Evolutionary conservation across 2,888 invertebrate genomes (phyloP), one percentile per base, ranked within the genome.

Genomic region (Drosophila rellima): DNA sequence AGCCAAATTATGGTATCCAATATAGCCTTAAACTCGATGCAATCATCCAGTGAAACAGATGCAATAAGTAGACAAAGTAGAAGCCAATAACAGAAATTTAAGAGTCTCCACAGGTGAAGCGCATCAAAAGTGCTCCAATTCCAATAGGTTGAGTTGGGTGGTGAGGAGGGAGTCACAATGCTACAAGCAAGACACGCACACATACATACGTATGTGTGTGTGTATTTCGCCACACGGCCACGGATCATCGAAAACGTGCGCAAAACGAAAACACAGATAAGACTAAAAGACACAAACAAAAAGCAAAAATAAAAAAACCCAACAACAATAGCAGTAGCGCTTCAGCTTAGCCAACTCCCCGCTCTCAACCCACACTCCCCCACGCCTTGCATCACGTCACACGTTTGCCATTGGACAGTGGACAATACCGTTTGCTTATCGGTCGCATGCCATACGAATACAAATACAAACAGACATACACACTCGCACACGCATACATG

Each of bases 211-310:
- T 35, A 35, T 17, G 8, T 29, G 18, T 40, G 0, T 50, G 50
- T 50, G 3, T 37, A 80, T 79, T 79, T 84, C 63, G 70, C 74
- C 77, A 80, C 47, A 65, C 50, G 61, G 57, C 68, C 60, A 62
- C 56, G 37, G 56, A 72, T 71, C 63, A 85, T 54, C 63, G 66
- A 88, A 82, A 82, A 82, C 89, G 87, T 86, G 89, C 70, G 69
- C 83, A 88, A 82, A 82, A 77, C 87, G 64, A 88, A 82, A 76
- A 82, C 65, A 80, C 60, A 86, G 88, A 88, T 82, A 88, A 82
- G 80, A 72, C 72, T 69, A 47, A 63, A 37, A 64, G 44, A 61
- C 52, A 69, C 33, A 62, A 67, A n/a, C n/a, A n/a, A n/a, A 44
- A 50, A 67, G 68, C 61, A 29, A 42, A 37, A 40, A 57, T 23